Evolutionary conservation across 2,888 invertebrate species (phyloP).

Genomic region (Tinea trinotella): DNA sequence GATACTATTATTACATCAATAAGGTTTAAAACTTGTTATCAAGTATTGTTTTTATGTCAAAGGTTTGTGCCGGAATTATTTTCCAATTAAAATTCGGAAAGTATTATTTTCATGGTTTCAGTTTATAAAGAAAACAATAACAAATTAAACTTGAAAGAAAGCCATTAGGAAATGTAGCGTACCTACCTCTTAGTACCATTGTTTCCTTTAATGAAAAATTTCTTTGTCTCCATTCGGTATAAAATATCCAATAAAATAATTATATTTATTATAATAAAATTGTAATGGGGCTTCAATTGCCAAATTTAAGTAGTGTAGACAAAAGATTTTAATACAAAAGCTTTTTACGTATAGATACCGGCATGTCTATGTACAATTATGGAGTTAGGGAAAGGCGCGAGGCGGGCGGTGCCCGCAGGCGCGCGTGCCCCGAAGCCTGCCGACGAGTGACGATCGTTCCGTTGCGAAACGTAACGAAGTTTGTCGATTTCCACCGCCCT

Average conservation of each 20-base stretch:
- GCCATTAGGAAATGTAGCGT: background rate
- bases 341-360: background rate
- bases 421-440: constrained; percentile 57
- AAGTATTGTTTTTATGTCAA: background rate
- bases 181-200: background rate
- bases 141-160: background rate
- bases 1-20: background rate
- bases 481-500: constrained; percentile 63
- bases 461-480: constrained; percentile 65
- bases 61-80: background rate
- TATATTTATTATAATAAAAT: background rate
- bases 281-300: background rate
- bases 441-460: constrained; percentile 66
- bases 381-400: constrained; percentile 40
- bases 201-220: background rate
- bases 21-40: too few species aligned
- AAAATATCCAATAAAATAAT: background rate
- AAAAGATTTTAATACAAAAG: constrained; percentile 14
- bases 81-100: background rate
- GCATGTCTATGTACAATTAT: constrained; percentile 23
- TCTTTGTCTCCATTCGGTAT: background rate
- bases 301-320: constrained; percentile 3
- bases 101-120: background rate
- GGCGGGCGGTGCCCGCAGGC: constrained; percentile 32
- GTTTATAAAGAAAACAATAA: constrained; percentile 2